Conservation (phyloP, 1,140 invertebrate species). For the Rhizoglyphus robini region DNA sequence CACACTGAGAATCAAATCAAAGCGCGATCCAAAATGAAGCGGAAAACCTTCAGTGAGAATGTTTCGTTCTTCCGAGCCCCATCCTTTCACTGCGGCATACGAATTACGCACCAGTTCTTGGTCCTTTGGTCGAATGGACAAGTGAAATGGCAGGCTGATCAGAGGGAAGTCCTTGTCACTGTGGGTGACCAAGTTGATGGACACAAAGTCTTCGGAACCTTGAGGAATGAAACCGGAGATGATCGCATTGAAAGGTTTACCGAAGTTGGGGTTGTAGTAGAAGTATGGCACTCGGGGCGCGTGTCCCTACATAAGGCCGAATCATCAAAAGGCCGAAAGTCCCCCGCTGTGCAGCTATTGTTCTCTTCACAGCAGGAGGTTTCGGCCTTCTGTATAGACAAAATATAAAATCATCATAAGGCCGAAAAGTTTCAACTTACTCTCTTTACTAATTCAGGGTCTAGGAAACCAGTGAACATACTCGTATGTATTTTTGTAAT, state of each 20-base stretch:
- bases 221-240: neutral
- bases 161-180: neutral
- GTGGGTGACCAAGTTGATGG: neutral
- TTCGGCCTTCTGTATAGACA: too few species aligned
- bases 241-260: neutral
- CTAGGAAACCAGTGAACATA: too few species aligned
- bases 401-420: too few species aligned
- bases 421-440: too few species aligned
- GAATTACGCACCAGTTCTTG: neutral
- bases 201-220: neutral
- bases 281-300: neutral
- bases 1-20: neutral
- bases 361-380: too few species aligned
- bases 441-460: too few species aligned
- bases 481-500: too few species aligned
- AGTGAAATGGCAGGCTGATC: neutral
- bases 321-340: too few species aligned
- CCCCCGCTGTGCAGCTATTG: too few species aligned
- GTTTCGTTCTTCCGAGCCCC: neutral
- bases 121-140: neutral
- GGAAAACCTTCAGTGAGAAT: neutral
- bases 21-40: neutral
- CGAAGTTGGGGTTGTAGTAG: neutral
- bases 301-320: too few species aligned
- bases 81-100: neutral